These are phyloP conservation scores for Porites rus DNA, from an alignment of 92 coral and sea anemone species.

Conservation along the genomic window DNA sequence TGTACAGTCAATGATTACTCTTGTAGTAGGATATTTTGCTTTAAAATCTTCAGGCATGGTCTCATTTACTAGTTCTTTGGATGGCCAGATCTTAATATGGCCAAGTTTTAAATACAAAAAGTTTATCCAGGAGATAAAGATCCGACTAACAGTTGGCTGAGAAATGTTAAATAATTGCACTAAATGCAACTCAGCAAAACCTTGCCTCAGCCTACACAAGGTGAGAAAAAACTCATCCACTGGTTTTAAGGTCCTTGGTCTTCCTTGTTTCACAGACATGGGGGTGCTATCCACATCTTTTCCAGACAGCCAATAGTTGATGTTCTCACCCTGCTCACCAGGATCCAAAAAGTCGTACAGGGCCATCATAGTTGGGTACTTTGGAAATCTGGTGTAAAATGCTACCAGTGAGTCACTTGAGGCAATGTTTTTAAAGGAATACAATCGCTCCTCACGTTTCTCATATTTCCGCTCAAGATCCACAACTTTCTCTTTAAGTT, in stretches of 20 bases:
- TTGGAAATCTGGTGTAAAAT: too few relatives aligned
- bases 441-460: conserved; percentile 13
- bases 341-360: conserved; percentile 27
- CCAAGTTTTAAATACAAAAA: conserved; percentile 57
- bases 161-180: conserved; percentile 53
- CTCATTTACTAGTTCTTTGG: conserved; percentile 25
- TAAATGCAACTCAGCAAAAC: conserved; percentile 45
- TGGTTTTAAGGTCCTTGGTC: conserved; percentile 32
- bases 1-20: conserved; percentile 51
- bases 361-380: neutral
- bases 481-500: conserved; percentile 16
- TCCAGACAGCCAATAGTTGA: conserved; percentile 15
- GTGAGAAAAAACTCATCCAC: conserved; percentile 20
- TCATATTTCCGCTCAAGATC: conserved; percentile 6
- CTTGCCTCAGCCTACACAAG: conserved; percentile 17
- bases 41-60: conserved; percentile 31
- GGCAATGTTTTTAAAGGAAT: conserved; percentile 19
- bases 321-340: conserved; percentile 43
- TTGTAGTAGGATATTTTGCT: conserved; percentile 32
- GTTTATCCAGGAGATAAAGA: conserved; percentile 51
- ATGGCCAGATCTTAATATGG: conserved; percentile 42
- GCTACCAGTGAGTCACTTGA: conserved; percentile 32
- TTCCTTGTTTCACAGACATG: conserved; percentile 9
- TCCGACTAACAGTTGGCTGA: conserved; percentile 49
- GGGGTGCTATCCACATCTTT: neutral